These are phyloP conservation scores for Xenentodon cancila DNA, from an alignment of 2,797 vertebrate species.

Conservation along the genomic window DNA sequence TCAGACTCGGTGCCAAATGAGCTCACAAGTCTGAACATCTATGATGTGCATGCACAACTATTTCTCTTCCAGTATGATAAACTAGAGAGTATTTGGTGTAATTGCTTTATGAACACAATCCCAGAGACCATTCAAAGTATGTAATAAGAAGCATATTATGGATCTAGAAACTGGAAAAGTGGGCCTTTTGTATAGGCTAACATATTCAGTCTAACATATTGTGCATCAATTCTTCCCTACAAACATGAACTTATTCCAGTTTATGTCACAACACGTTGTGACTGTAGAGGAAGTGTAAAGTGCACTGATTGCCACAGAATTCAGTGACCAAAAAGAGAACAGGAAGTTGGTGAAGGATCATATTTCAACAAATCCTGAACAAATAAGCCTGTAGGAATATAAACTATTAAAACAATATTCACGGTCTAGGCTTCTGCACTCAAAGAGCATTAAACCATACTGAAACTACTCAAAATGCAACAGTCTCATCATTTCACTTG, in stretches of 20 bases:
- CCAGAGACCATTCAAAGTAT: neutral
- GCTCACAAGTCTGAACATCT: constrained; percentile 34
- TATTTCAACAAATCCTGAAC: constrained; percentile 25
- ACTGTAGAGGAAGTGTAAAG: constrained; percentile 49
- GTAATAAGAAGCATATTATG: neutral
- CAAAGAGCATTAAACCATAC: neutral
- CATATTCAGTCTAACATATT: neutral
- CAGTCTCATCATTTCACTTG: neutral
- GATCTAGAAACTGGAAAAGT: neutral
- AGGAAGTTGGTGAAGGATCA: constrained; percentile 44
- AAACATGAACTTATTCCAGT: constrained; percentile 2
- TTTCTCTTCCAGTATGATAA: constrained; percentile 26
- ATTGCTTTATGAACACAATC: neutral
- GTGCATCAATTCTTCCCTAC: neutral
- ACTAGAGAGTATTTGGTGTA: constrained; percentile 2
- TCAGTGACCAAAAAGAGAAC: constrained; percentile 57
- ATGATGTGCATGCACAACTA: constrained; percentile 39
- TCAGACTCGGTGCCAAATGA: constrained; percentile 53
- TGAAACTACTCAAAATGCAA: neutral
- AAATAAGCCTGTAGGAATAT: constrained; percentile 22
- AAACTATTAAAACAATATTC: neutral
- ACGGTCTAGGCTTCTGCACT: neutral
- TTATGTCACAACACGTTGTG: constrained; percentile 12
- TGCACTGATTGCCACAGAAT: constrained; percentile 56
- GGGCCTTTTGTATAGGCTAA: neutral